A percentile compares a stretch with the other conserved stretches of the same genome.
Evolutionary conservation across 2,797 vertebrate species (phyloP).

Genomic region (Enteromius treurensis): DNA sequence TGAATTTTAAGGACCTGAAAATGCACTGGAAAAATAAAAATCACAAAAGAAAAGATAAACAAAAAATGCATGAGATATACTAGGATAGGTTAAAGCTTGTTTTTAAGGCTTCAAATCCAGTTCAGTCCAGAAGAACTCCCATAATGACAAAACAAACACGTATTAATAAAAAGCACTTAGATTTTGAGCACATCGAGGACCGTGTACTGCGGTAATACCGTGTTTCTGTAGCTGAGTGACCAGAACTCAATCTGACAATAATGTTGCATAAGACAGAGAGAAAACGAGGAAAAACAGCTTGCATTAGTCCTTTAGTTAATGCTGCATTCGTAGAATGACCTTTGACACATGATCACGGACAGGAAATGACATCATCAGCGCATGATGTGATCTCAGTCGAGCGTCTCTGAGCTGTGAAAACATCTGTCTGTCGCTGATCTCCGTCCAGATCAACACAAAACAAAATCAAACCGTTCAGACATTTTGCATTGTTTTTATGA

Average conservation of each 20-base stretch:
- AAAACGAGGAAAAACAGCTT: not conserved
- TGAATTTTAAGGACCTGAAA: not conserved
- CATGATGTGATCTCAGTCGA: not conserved
- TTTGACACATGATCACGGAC: not conserved
- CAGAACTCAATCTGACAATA: not conserved
- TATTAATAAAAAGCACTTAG: not conserved
- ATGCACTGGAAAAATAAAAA: not conserved
- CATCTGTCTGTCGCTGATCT: not conserved
- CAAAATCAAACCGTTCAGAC: not conserved
- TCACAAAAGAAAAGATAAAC: not conserved
- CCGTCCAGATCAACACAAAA: not conserved
- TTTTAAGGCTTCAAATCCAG: conserved; percentile 11
- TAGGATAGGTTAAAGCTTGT: not conserved
- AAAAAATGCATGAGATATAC: not conserved
- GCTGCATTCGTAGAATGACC: not conserved
- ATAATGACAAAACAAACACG: not conserved
- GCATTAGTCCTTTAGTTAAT: not conserved
- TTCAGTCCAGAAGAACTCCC: conserved; percentile 1
- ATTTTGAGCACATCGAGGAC: not conserved
- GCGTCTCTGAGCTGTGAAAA: not conserved
- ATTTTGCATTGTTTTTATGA: not conserved
- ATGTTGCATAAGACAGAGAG: not conserved
- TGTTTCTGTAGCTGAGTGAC: not conserved
- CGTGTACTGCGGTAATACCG: not conserved
- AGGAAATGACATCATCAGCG: conserved; percentile 2